Evolutionary conservation across 2,113 vertebrate genomes (phyloP).

Genomic region (Lates calcarifer): DNA sequence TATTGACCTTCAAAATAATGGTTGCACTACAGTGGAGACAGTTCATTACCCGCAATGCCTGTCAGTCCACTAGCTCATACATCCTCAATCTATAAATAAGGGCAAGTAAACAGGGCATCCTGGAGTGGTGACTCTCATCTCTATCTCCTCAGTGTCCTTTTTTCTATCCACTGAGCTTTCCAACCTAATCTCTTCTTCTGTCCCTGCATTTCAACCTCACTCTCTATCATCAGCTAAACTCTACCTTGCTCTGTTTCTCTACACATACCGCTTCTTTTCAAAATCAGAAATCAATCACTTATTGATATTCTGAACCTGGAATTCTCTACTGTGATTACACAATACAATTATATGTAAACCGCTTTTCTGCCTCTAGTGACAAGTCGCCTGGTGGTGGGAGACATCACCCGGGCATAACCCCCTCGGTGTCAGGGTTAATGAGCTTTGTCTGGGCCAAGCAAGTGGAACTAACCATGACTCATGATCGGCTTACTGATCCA

Average conservation of each 20-base stretch:
- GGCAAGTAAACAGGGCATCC: conserved; percentile 46
- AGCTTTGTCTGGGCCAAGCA: conserved; percentile 48
- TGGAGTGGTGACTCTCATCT: conserved; percentile 26
- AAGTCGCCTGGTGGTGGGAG: conserved; percentile 22
- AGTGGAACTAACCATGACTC: conserved; percentile 52
- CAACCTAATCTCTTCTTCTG: conserved; percentile 15
- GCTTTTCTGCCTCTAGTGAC: not conserved
- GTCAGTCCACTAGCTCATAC: conserved; percentile 47
- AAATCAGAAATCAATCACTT: not conserved
- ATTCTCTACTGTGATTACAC: not conserved
- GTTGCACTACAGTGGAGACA: conserved; percentile 51
- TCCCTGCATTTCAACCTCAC: not conserved
- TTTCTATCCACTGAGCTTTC: not conserved
- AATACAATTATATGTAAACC: conserved; percentile 28
- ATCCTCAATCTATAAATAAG: conserved; percentile 63
- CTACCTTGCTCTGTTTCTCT: not conserved
- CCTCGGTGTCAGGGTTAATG: conserved; percentile 48
- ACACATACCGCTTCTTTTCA: not conserved
- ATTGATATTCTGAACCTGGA: conserved; percentile 2
- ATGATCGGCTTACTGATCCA: conserved; percentile 55
- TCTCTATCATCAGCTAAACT: conserved; percentile 3
- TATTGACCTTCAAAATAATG: conserved; percentile 72
- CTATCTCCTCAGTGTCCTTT: not conserved
- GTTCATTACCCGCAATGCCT: conserved; percentile 69
- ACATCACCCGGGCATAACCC: conserved; percentile 3